Evolutionary conservation across 2,797 vertebrate genomes (phyloP).

Genomic region (Podarcis lilfordi): DNA sequence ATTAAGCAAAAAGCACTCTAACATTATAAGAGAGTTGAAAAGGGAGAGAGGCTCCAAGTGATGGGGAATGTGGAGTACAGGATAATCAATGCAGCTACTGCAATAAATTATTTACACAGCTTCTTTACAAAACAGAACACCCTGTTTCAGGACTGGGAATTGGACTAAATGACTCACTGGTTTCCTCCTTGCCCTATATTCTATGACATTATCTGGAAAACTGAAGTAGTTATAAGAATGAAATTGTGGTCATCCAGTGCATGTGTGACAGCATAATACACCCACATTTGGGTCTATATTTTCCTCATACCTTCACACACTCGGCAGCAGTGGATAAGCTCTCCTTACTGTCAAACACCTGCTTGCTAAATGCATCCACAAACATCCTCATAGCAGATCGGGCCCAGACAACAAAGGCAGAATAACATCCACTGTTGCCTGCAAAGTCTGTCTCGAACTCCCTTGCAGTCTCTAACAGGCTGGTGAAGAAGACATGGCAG

Average conservation of each 20-base stretch:
- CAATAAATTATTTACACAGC: not conserved
- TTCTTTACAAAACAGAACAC: not conserved
- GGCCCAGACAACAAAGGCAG: conserved; percentile 96
- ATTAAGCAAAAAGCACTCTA: not conserved
- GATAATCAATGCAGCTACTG: not conserved
- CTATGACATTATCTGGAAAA: not conserved
- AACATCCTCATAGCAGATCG: conserved; percentile 92
- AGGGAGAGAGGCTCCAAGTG: not conserved
- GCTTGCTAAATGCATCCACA: conserved; percentile 96
- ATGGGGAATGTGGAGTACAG: not conserved
- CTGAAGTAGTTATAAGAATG: not conserved
- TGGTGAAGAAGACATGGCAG: conserved; percentile 98
- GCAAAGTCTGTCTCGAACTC: conserved; percentile 97
- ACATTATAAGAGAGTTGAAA: not conserved
- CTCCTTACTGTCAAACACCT: conserved; percentile 98
- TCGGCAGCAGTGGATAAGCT: conserved; percentile 94
- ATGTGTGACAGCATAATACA: not conserved
- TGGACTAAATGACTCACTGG: not conserved
- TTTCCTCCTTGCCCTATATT: not conserved
- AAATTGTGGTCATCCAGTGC: not conserved
- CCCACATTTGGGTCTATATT: accelerated
- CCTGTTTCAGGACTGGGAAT: not conserved
- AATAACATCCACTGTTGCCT: conserved; percentile 94
- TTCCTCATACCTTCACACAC: conserved; percentile 85
- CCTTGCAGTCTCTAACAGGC: conserved; percentile 93